Conservation (phyloP, 1,140 invertebrate species). For the Bombyx mandarina region DNA sequence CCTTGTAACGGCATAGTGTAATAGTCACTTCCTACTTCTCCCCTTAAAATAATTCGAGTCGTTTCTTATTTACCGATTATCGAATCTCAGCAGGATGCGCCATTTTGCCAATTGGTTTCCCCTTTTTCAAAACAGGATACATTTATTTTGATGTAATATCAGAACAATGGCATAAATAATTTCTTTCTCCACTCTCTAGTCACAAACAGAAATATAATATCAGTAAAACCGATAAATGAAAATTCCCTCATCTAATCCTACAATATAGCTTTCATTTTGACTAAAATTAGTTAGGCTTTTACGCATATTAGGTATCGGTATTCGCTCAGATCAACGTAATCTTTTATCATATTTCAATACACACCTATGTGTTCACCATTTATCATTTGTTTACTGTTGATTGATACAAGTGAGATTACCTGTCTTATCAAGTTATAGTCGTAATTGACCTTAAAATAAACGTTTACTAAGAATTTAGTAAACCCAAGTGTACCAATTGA, state of each 20-base stretch:
- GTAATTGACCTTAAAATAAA: slow-evolving; percentile 15
- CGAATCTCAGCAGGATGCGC: slow-evolving; percentile 40
- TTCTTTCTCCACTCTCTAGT: too few relatives aligned
- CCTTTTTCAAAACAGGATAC: slow-evolving; percentile 48
- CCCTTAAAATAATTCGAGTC: too few relatives aligned
- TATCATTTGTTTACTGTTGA: slow-evolving; percentile 1
- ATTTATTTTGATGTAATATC: slow-evolving; percentile 20
- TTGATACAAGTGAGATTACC: slow-evolving; percentile 2
- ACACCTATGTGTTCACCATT: neutral
- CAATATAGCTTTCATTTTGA: too few relatives aligned
- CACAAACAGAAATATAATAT: too few relatives aligned
- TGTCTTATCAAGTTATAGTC: slow-evolving; percentile 16
- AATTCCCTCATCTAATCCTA: too few relatives aligned
- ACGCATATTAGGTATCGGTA: too few relatives aligned
- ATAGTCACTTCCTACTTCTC: too few relatives aligned
- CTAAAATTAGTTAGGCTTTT: too few relatives aligned
- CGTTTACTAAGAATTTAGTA: neutral
- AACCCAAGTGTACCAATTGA: too few relatives aligned
- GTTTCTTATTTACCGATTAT: slow-evolving; percentile 11
- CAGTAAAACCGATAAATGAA: too few relatives aligned
- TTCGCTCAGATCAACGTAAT: too few relatives aligned
- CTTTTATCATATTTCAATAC: neutral
- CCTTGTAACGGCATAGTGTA: too few relatives aligned
- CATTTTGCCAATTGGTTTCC: slow-evolving; percentile 48
- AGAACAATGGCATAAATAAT: slow-evolving; percentile 7